Conservation (phyloP, 2,797 vertebrate genomes). For the Anguilla pacifica region DNA sequence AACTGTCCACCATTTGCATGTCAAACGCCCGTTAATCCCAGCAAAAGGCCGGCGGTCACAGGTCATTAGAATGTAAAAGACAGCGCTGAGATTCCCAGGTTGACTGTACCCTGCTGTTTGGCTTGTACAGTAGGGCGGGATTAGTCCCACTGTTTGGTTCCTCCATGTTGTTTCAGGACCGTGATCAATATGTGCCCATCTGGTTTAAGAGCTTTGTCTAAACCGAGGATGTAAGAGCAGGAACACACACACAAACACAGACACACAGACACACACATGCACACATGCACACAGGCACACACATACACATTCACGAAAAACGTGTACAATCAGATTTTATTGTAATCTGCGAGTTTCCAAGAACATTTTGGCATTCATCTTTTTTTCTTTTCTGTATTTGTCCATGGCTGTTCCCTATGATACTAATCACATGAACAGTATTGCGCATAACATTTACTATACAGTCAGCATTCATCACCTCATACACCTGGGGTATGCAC, state of each 20-base stretch:
- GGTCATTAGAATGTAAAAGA: constrained; percentile 26
- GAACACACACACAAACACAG: too few relatives aligned
- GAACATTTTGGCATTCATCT: neutral
- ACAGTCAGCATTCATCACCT: too few relatives aligned
- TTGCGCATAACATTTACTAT: too few relatives aligned
- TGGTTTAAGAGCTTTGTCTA: neutral
- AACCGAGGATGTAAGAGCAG: neutral
- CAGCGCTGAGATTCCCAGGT: neutral
- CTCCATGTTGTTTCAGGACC: neutral
- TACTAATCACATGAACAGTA: too few relatives aligned
- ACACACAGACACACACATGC: neutral
- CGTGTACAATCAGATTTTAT: neutral
- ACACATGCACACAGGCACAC: neutral
- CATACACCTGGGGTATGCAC: too few relatives aligned
- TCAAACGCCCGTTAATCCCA: constrained; percentile 29
- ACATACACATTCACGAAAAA: neutral
- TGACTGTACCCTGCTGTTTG: constrained; percentile 16
- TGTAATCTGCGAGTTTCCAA: too few relatives aligned
- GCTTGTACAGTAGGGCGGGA: neutral
- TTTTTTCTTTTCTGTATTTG: too few relatives aligned
- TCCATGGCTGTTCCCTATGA: too few relatives aligned
- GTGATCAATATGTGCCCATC: constrained; percentile 13
- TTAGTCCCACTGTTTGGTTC: neutral
- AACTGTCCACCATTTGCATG: constrained; percentile 28
- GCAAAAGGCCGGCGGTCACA: constrained; percentile 18